Base-by-base conservation (phyloP, 2,888 invertebrate species). In the Heteromyza rotundicornis region DNA sequence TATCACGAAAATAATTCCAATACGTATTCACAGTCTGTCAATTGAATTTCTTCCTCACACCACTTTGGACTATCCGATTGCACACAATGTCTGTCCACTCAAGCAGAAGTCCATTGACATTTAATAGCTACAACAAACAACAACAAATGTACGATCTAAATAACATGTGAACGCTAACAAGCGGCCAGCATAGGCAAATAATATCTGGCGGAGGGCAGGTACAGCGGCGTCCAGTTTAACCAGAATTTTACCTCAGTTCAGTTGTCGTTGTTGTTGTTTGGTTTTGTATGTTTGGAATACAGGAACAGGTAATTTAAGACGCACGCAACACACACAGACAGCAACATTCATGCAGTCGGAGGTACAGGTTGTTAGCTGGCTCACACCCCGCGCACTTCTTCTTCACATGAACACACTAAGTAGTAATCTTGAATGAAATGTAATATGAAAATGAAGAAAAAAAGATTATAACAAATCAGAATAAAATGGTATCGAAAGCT, bases 21-120 rank as follows among this genome's bases (percentile, higher is more conserved):
- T n/a, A n/a, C n/a, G n/a, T n/a, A n/a, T n/a, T n/a, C n/a, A n/a
- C n/a, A n/a, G n/a, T n/a, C n/a, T n/a, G n/a, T n/a, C n/a, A n/a
- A n/a, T n/a, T n/a, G n/a, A n/a, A n/a, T n/a, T n/a, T n/a, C n/a
- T n/a, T n/a, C n/a, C n/a, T n/a, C n/a, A n/a, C n/a, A n/a, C n/a
- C n/a, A n/a, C n/a, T n/a, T n/a, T n/a, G n/a, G n/a, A n/a, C n/a
- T n/a, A n/a, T n/a, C n/a, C n/a, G n/a, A n/a, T n/a, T n/a, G n/a
- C n/a, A n/a, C n/a, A n/a, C n/a, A n/a, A n/a, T 17, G 17, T 17
- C 70, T 69, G 68, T 68, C 70, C 73, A 70, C 72, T 77, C 77
- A 77, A 69, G 78, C 78, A 70, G 71, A 76, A 76, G 76, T 78
- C 76, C 78, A 76, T 78, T 76, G 76, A 76, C 76, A 78, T 74